These are phyloP conservation scores for Silurus glanis DNA, from an alignment of 2,113 vertebrate genomes.

Conservation along the genomic window DNA sequence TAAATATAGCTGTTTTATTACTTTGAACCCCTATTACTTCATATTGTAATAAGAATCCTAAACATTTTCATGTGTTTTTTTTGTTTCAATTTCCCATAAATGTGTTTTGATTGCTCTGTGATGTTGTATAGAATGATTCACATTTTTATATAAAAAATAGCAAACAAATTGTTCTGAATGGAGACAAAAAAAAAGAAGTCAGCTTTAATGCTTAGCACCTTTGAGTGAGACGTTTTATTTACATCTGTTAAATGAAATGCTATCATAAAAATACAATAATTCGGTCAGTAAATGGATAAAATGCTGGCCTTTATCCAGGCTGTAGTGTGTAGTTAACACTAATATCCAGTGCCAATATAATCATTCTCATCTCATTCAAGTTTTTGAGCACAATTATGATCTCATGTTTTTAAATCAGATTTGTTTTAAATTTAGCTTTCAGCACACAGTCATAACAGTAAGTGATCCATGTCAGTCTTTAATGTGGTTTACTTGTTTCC, in stretches of 20 bases:
- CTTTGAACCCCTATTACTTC: background rate
- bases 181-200: background rate
- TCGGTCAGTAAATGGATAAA: background rate
- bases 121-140: background rate
- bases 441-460: background rate
- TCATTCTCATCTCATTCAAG: background rate
- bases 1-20: background rate
- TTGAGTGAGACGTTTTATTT: background rate
- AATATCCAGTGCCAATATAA: background rate
- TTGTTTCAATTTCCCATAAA: background rate
- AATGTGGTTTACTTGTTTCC: background rate
- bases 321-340: background rate
- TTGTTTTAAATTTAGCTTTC: no score
- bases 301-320: background rate
- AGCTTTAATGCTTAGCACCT: background rate
- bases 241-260: background rate
- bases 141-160: constrained; percentile 3
- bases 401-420: background rate
- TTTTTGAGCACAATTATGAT: background rate
- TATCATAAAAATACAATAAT: background rate
- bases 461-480: background rate
- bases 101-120: constrained; percentile 2
- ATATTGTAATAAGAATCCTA: background rate
- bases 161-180: background rate
- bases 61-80: background rate